Percentiles rank a stretch among this genome's conserved stretches.
Conservation (phyloP, 37 sponge, comb jelly and placozoan genomes). For the Diacarnus erythraeanus region DNA sequence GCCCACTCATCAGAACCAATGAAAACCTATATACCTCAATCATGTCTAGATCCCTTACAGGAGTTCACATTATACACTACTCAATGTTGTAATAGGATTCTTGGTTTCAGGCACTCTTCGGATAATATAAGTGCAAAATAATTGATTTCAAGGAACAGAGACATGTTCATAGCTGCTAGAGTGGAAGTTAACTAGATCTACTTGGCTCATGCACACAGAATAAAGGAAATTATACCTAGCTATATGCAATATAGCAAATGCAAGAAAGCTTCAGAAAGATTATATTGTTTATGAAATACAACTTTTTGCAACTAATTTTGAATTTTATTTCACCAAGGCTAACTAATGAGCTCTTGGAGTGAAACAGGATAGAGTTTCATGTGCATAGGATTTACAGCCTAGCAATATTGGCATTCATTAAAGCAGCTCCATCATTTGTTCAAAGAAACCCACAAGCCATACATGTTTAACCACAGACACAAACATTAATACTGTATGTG, state of each 20-base stretch:
- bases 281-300: no score
- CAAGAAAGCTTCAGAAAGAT: no score
- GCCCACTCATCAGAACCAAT: not conserved
- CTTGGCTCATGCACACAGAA: no score
- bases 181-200: no score
- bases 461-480: constrained; percentile 4
- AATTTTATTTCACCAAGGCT: not conserved
- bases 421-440: not conserved
- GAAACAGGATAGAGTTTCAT: not conserved
- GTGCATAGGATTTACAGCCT: not conserved
- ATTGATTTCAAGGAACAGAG: no score
- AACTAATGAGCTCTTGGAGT: not conserved
- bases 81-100: no score
- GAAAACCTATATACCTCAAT: not conserved
- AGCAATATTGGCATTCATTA: not conserved
- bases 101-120: no score
- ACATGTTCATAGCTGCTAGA: no score
- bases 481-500: not conserved
- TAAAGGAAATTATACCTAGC: no score
- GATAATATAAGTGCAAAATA: no score
- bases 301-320: no score
- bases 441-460: constrained; percentile 22
- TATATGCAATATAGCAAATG: no score
- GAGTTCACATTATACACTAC: not conserved
- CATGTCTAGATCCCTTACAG: not conserved